Base-by-base conservation (phyloP, 2,888 invertebrate genomes). In the Parapristionchus giblindavisi region DNA sequence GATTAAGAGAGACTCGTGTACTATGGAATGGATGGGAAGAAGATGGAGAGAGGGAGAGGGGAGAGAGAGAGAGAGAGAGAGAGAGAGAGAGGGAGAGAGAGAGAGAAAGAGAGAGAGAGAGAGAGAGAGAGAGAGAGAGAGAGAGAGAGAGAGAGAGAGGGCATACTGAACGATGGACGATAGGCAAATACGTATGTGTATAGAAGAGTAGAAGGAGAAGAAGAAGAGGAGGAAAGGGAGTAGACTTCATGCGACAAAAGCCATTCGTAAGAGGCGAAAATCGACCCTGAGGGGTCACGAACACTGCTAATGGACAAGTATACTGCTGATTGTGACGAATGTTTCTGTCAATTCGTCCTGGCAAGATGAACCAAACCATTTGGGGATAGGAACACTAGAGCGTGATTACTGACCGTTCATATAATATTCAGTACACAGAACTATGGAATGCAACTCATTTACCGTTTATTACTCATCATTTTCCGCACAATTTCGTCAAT, bases 121-220 rank as follows among this genome's bases (percentile, higher is more conserved):
- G 48, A 48, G 48, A 14, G 11, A 21, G 11, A 48, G 14, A 21
- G 14, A 48, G 14, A 54, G 17, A 24, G 54, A 54, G 54, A 24
- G 54, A 54, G 24, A 24, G 65, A 29, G 43, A 21, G 65, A 65
- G 65, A 61, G 61, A 24, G 40, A 63, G 63, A 63, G 14, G 36
- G 68, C 63, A 65, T 36, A 65, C 63, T 65, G 63, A 65, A 65
- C 63, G 63, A 65, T 65, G 63, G 36, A 29, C 36, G 34, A 32
- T 61, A 36, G 40, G 63, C 63, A 65, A 65, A 65, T 65, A 65
- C 17, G 68, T n/a, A 24, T 32, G 27, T 48, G 63, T 14, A 38
- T 29, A 43, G 11, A 43, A 38, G 8, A 27, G 63, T 65, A 43
- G 43, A 65, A 40, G 24, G 43, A 65, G 43, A 29, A 65, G 27